phyloP scores from a whole-genome alignment of 1,140 invertebrate genomes.

The Anadara kagoshimensis region DNA sequence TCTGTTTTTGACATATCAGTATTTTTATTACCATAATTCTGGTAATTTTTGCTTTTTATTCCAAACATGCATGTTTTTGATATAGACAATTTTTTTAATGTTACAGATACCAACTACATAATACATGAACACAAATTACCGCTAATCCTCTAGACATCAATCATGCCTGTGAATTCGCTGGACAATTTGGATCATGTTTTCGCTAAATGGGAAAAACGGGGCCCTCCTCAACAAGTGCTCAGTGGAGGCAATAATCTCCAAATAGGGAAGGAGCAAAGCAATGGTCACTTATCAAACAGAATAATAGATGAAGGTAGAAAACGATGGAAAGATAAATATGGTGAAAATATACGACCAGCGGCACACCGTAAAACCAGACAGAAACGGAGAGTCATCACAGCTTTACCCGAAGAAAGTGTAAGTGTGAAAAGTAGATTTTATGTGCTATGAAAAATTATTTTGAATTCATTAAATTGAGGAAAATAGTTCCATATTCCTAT shows the following conservation, averaged over 20 bases:
- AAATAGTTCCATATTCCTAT: too few species aligned
- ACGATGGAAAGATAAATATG: constrained; percentile 41
- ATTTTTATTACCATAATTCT: too few species aligned
- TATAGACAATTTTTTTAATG: too few species aligned
- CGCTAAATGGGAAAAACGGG: constrained; percentile 38
- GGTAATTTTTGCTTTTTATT: too few species aligned
- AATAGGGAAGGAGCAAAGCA: background rate
- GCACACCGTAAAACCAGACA: constrained; percentile 17
- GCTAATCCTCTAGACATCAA: too few species aligned
- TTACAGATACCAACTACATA: too few species aligned
- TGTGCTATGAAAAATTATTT: background rate
- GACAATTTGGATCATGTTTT: constrained; percentile 35
- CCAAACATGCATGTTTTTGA: too few species aligned
- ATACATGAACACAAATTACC: too few species aligned
- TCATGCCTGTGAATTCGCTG: too few species aligned
- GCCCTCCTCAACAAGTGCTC: background rate
- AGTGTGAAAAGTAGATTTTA: background rate
- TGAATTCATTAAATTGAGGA: too few species aligned
- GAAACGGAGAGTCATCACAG: background rate
- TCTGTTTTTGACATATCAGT: too few species aligned
- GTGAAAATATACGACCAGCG: constrained; percentile 29
- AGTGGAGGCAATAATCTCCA: background rate
- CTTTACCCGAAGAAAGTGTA: constrained; percentile 11
- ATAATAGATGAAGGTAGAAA: constrained; percentile 31
- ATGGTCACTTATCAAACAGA: constrained; percentile 8